Conservation (phyloP, 2,113 vertebrate genomes). For the Globicephala melas region DNA sequence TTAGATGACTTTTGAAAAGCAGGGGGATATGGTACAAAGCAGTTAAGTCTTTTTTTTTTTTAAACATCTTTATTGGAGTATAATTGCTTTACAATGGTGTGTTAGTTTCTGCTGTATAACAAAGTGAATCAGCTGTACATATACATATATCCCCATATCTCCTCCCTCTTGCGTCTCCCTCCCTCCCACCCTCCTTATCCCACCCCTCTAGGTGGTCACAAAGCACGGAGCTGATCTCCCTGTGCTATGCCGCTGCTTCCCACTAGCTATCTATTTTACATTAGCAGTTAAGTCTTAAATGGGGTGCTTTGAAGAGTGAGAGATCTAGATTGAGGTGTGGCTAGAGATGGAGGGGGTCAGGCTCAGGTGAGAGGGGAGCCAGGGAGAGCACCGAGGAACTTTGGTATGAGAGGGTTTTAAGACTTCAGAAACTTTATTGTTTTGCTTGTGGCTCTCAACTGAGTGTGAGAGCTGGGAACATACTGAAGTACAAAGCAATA, state of each 20-base stretch:
- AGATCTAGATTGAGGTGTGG: not conserved
- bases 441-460: not conserved
- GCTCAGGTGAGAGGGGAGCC: not conserved
- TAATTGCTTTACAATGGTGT: too few relatives aligned
- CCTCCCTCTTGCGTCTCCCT: too few relatives aligned
- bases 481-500: not conserved
- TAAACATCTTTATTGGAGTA: too few relatives aligned
- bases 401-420: not conserved
- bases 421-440: not conserved
- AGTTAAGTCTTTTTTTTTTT: not conserved
- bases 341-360: not conserved
- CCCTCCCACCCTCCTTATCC: too few relatives aligned
- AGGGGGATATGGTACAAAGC: not conserved
- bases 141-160: too few relatives aligned
- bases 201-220: too few relatives aligned
- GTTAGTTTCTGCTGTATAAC: too few relatives aligned
- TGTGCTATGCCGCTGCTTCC: too few relatives aligned
- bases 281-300: not conserved
- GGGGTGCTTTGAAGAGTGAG: not conserved
- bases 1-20: not conserved
- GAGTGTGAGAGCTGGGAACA: not conserved
- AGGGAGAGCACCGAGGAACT: not conserved
- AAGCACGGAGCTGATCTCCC: too few relatives aligned
- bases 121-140: too few relatives aligned
- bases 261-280: too few relatives aligned